These are phyloP conservation scores for Lasiurus borealis DNA, from an alignment of 2,113 vertebrate species.

Conservation along the genomic window DNA sequence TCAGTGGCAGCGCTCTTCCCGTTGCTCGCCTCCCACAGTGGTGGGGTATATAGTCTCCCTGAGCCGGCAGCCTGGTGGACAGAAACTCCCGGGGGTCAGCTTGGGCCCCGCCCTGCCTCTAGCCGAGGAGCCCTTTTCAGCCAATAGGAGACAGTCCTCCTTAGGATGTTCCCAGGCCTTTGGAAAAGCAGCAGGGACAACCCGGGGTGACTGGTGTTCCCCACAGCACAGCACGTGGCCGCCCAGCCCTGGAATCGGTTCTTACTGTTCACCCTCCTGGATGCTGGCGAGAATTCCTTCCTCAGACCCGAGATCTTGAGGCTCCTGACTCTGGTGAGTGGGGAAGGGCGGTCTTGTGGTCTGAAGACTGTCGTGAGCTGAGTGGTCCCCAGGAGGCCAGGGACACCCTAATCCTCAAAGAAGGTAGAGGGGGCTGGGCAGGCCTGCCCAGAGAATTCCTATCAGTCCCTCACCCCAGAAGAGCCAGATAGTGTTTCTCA, in stretches of 20 bases:
- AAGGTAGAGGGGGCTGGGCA: not conserved
- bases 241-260: slow-evolving; percentile 95
- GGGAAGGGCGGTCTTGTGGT: not conserved
- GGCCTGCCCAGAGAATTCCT: not conserved
- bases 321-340: slow-evolving; percentile 92
- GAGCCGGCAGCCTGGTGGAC: not conserved
- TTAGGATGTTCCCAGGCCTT: not conserved
- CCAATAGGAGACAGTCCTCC: not conserved
- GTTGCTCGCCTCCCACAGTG: not conserved
- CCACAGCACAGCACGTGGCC: slow-evolving; percentile 88
- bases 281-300: slow-evolving; percentile 86
- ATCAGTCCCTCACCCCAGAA: not conserved
- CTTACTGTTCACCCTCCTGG: slow-evolving; percentile 90
- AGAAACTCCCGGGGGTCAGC: not conserved
- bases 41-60: not conserved
- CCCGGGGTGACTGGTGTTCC: slow-evolving; percentile 35
- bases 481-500: not conserved
- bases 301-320: slow-evolving; percentile 92
- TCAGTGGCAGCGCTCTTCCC: not conserved
- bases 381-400: not conserved
- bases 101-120: not conserved
- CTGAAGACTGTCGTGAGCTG: not conserved
- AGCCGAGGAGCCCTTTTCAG: not conserved
- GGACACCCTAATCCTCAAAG: not conserved
- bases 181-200: not conserved